Evolutionary conservation across 2,113 vertebrate genomes (phyloP).

Genomic region (Psophia crepitans): DNA sequence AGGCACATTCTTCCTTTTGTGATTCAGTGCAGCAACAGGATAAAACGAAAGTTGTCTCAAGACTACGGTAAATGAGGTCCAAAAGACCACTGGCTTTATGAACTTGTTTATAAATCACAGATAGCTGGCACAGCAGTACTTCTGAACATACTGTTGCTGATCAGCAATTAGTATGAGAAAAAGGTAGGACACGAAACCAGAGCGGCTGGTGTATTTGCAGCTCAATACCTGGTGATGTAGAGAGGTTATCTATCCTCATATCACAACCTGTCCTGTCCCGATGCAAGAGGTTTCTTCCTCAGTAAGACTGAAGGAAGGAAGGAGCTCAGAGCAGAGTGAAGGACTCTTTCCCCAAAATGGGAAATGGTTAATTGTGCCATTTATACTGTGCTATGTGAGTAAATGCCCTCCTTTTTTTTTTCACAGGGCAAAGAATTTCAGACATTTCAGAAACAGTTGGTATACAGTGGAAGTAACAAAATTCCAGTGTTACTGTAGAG

Average conservation of each 20-base stretch:
- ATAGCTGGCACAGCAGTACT: not conserved
- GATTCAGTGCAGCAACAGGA: not conserved
- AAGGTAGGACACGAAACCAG: not conserved
- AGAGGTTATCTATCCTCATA: not conserved
- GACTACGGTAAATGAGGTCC: not conserved
- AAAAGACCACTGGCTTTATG: not conserved
- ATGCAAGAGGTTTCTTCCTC: not conserved
- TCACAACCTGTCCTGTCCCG: not conserved
- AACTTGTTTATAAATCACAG: not conserved
- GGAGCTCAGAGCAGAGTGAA: not conserved
- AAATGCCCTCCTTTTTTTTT: not conserved
- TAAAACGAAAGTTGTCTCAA: not conserved
- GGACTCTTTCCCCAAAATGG: not conserved
- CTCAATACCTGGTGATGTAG: not conserved
- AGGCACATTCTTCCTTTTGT: not conserved
- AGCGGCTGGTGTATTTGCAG: not conserved
- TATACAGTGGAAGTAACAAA: not conserved
- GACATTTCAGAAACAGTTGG: not conserved
- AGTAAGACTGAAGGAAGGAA: not conserved
- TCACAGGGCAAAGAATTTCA: not conserved
- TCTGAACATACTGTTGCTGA: not conserved
- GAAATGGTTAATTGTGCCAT: not conserved
- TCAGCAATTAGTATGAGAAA: not conserved
- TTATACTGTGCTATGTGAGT: not conserved
- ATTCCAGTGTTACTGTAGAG: not conserved